phyloP scores from a whole-genome alignment of 1,140 invertebrate species.

The Panulirus ornatus region DNA sequence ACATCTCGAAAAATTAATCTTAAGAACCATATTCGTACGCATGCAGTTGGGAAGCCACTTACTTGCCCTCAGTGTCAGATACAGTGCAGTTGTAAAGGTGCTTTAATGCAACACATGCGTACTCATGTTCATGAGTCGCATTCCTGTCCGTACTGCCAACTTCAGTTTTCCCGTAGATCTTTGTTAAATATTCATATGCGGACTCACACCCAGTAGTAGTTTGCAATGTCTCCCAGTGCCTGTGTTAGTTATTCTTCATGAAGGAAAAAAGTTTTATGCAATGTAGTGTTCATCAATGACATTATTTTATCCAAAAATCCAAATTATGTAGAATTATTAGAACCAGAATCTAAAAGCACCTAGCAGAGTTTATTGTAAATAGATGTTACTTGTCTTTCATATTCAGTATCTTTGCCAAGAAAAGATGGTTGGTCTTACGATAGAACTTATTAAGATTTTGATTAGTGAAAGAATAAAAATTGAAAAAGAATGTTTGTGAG shows the following conservation, averaged over 20 bases:
- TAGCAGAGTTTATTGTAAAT: no score
- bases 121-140: slow-evolving; percentile 19
- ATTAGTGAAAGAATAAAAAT: no score
- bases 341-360: no score
- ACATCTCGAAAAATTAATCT: slow-evolving; percentile 45
- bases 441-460: no score
- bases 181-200: slow-evolving; percentile 25
- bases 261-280: not conserved
- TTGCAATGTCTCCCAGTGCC: not conserved
- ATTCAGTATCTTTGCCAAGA: no score
- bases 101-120: slow-evolving; percentile 35
- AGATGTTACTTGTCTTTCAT: no score
- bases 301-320: not conserved
- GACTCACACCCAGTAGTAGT: slow-evolving; percentile 15
- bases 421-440: no score
- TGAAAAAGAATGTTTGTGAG: no score
- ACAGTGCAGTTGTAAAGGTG: slow-evolving; percentile 33
- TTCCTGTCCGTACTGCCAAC: slow-evolving; percentile 44
- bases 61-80: slow-evolving; percentile 34
- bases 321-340: no score
- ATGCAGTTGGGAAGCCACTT: slow-evolving; percentile 22
- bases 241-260: not conserved
- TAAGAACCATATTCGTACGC: slow-evolving; percentile 43
- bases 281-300: not conserved
- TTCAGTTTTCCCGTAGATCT: slow-evolving; percentile 23